Percentiles rank a stretch among this genome's conserved stretches.
Evolutionary conservation across 2,797 vertebrate genomes (phyloP).

Genomic region (Glyptemys insculpta): DNA sequence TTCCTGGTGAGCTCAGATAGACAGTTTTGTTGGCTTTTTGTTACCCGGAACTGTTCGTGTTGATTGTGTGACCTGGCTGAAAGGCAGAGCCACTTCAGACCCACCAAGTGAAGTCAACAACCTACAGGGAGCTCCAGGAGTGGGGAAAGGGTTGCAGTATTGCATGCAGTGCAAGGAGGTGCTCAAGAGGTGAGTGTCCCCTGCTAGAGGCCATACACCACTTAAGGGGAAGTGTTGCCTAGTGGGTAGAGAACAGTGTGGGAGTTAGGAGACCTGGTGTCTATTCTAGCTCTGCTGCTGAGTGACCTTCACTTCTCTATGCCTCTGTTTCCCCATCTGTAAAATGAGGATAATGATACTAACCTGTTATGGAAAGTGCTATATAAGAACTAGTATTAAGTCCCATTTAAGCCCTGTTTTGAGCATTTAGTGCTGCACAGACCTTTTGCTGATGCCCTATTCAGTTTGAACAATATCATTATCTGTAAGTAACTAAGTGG

Average conservation of each 20-base stretch:
- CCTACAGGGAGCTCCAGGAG: too few relatives aligned
- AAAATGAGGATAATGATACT: not conserved
- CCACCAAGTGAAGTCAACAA: too few relatives aligned
- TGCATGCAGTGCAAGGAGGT: not conserved
- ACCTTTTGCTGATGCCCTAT: not conserved
- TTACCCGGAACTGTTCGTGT: too few relatives aligned
- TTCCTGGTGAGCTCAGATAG: too few relatives aligned
- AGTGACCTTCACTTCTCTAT: not conserved
- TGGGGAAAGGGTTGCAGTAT: not conserved
- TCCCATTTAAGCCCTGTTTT: not conserved
- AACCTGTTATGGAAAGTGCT: not conserved
- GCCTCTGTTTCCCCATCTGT: not conserved
- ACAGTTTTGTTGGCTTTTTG: too few relatives aligned
- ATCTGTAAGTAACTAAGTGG: not conserved
- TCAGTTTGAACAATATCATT: not conserved
- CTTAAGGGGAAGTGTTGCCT: not conserved
- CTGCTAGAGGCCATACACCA: not conserved
- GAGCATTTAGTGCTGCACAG: not conserved
- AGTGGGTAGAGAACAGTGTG: not conserved
- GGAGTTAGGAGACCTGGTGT: not conserved
- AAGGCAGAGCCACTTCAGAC: too few relatives aligned
- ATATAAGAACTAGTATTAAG: not conserved
- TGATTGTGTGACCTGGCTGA: too few relatives aligned
- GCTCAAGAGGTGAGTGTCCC: not conserved
- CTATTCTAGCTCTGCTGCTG: not conserved